These are phyloP conservation scores for Pammene fasciana DNA, from an alignment of 2,888 invertebrate species.

Conservation along the genomic window DNA sequence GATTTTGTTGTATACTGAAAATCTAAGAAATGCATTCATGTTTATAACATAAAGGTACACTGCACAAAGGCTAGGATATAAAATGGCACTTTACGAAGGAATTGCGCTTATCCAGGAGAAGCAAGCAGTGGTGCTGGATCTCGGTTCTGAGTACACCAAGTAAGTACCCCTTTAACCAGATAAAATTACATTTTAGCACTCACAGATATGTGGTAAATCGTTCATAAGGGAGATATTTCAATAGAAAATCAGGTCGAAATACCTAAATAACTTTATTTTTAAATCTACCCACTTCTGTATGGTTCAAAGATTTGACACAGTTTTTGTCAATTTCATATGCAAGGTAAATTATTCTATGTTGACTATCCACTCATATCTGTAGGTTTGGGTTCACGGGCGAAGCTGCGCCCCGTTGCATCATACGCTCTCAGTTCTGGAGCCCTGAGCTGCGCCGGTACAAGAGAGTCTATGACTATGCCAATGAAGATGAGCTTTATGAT, in stretches of 20 bases:
- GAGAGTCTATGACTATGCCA: constrained; percentile 85
- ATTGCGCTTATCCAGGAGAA: constrained; percentile 92
- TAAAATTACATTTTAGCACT: background rate
- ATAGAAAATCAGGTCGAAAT: no score
- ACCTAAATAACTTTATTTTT: no score
- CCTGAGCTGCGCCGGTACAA: constrained; percentile 84
- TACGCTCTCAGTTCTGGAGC: constrained; percentile 90
- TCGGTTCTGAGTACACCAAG: constrained; percentile 97
- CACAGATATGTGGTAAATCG: no score
- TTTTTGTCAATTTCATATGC: no score
- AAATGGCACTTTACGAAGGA: constrained; percentile 92
- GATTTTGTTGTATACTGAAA: constrained; percentile 5
- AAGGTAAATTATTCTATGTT: no score
- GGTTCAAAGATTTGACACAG: no score
- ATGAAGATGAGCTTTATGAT: constrained; percentile 89
- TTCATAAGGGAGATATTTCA: no score
- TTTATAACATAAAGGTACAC: background rate
- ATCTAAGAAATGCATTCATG: background rate
- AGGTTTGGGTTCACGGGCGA: constrained; percentile 97
- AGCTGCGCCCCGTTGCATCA: constrained; percentile 92
- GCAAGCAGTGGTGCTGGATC: constrained; percentile 94
- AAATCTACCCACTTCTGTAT: no score
- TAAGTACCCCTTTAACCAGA: constrained; percentile 69
- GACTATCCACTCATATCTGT: constrained; percentile 4
- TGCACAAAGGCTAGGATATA: background rate